phyloP scores from a whole-genome alignment of 2,888 invertebrate genomes.

The Leucophenga maculata region DNA sequence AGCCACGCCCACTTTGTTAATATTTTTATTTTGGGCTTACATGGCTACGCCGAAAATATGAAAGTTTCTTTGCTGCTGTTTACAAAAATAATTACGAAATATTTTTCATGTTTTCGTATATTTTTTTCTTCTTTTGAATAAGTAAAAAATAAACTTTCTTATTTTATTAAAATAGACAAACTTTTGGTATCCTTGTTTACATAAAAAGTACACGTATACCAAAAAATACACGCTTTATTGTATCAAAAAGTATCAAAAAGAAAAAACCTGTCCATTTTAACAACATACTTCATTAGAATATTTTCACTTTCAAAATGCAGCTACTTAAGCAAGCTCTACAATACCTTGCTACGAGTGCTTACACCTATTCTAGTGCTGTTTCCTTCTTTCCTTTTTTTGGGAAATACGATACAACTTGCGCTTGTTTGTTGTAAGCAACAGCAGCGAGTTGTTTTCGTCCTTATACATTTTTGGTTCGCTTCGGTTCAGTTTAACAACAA shows the following conservation, averaged over 20 bases:
- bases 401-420: constrained; percentile 6
- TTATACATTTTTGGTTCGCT: constrained; percentile 28
- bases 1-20: constrained; percentile 31
- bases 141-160: background rate
- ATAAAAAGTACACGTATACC: constrained; percentile 49
- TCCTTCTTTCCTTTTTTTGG: constrained; percentile 36
- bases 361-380: background rate
- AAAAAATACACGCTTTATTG: background rate
- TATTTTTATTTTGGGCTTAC: too few relatives aligned
- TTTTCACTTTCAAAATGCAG: constrained; percentile 59
- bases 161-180: constrained; percentile 61
- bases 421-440: constrained; percentile 22
- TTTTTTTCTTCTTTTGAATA: constrained; percentile 45
- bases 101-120: constrained; percentile 61
- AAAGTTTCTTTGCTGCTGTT: constrained; percentile 43
- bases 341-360: too few relatives aligned
- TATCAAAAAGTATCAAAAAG: background rate
- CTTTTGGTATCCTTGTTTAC: constrained; percentile 62
- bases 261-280: constrained; percentile 32
- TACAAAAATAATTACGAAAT: constrained; percentile 67
- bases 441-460: constrained; percentile 44
- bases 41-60: too few relatives aligned
- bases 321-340: background rate
- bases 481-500: background rate
- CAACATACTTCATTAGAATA: constrained; percentile 64